phyloP scores from a whole-genome alignment of 2,797 vertebrate species.

The Fistularia commersonii region DNA sequence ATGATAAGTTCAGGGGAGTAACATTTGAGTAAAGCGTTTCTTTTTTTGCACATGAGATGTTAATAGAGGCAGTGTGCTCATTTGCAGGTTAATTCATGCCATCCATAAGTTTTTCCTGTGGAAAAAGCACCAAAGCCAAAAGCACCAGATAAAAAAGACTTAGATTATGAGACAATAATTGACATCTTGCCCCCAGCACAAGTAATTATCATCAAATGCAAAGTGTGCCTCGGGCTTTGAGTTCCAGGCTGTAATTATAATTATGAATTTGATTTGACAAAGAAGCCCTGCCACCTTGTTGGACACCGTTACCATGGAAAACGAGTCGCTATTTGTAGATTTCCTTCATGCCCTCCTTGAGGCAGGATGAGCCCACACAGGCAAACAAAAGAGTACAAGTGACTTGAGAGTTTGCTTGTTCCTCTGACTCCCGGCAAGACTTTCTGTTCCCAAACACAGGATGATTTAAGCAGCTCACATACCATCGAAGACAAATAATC shows the following conservation, averaged over 20 bases:
- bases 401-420: conserved; percentile 31
- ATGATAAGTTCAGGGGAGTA: no score
- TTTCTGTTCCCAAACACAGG: conserved; percentile 12
- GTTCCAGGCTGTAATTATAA: conserved; percentile 37
- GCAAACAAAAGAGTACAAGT: conserved; percentile 62
- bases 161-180: conserved; percentile 9
- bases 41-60: no score
- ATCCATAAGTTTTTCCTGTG: no score
- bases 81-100: no score
- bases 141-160: not conserved
- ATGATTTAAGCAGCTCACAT: conserved; percentile 5
- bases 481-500: conserved; percentile 2
- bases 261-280: conserved; percentile 22
- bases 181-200: conserved; percentile 19
- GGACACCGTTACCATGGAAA: conserved; percentile 30
- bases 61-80: no score
- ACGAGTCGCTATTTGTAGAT: conserved; percentile 19
- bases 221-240: conserved; percentile 15
- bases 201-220: conserved; percentile 32
- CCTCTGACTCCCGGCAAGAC: conserved; percentile 9
- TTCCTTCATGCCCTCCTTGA: conserved; percentile 19
- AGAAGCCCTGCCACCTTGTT: conserved; percentile 11
- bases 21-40: no score
- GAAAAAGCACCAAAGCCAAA: no score
- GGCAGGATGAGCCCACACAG: conserved; percentile 33